phyloP scores from a whole-genome alignment of 2,888 invertebrate species.

The Anticlea derivata region DNA sequence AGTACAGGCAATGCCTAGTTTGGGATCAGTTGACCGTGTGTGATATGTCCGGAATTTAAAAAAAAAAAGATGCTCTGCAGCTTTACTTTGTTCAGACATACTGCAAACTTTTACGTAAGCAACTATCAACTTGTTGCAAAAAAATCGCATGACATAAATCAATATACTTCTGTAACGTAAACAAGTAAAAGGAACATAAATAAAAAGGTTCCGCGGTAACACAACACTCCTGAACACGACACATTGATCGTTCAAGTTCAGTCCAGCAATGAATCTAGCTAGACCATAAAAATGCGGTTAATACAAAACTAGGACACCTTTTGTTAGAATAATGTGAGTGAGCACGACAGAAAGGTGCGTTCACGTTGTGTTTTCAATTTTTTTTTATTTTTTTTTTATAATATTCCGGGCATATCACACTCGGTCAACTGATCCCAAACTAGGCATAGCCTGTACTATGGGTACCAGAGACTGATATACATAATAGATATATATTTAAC shows the following conservation, averaged over 20 bases:
- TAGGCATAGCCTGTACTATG: too few species aligned
- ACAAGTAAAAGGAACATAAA: constrained; percentile 3
- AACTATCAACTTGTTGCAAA: constrained; percentile 3
- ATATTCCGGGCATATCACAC: too few species aligned
- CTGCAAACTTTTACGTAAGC: too few species aligned
- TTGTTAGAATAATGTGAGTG: constrained; percentile 45
- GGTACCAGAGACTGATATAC: too few species aligned
- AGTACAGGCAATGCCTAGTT: too few species aligned
- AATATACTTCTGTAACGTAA: neutral
- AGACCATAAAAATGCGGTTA: constrained; percentile 50
- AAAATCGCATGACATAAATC: neutral
- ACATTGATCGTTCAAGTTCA: constrained; percentile 33
- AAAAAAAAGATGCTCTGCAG: too few species aligned
- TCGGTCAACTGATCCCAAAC: too few species aligned
- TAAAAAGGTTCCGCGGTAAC: constrained; percentile 3
- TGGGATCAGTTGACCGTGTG: too few species aligned
- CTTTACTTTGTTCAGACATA: too few species aligned
- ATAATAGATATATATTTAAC: too few species aligned
- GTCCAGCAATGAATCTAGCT: constrained; percentile 56
- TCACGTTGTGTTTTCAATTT: constrained; percentile 16
- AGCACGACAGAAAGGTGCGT: constrained; percentile 44
- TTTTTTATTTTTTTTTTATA: too few species aligned
- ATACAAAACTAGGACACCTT: constrained; percentile 57
- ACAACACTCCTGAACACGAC: constrained; percentile 14
- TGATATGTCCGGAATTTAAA: too few species aligned